Conservation (phyloP, 2,113 vertebrate species). For the Lepus timidus region DNA sequence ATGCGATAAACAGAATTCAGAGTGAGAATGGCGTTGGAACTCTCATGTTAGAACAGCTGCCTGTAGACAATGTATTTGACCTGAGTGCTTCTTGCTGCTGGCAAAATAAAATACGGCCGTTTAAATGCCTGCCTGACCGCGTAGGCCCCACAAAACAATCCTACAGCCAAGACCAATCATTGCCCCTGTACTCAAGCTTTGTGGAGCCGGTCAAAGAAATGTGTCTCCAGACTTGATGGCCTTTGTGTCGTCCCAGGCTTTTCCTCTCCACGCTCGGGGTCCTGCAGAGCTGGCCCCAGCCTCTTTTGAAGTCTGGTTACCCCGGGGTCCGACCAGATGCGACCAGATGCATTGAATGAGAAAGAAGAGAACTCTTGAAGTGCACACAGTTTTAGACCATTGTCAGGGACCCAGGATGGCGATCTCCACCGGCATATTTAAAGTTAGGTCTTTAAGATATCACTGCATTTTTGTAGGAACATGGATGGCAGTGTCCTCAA, state of each 20-base stretch:
- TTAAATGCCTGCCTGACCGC: conserved; percentile 33
- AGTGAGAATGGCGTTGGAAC: not conserved
- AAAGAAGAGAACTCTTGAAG: conserved; percentile 55
- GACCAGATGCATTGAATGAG: not conserved
- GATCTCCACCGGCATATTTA: not conserved
- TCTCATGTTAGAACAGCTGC: not conserved
- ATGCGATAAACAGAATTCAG: not conserved
- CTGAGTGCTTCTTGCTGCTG: not conserved
- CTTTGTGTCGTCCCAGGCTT: conserved; percentile 60
- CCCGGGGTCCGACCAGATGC: conserved; percentile 55
- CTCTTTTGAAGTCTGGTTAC: conserved; percentile 73
- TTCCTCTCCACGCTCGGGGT: conserved; percentile 18
- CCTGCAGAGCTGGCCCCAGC: conserved; percentile 52
- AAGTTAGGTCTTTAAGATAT: conserved; percentile 15
- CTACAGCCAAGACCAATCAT: conserved; percentile 67
- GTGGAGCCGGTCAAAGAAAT: conserved; percentile 74
- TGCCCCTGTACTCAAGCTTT: conserved; percentile 54
- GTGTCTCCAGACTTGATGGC: conserved; percentile 73
- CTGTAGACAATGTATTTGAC: not conserved
- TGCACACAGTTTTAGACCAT: conserved; percentile 42
- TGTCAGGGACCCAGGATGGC: not conserved
- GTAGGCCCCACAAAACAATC: conserved; percentile 13
- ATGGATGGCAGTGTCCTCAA: not conserved
- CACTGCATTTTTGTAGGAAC: conserved; percentile 21
- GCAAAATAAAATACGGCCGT: conserved; percentile 44